These are phyloP conservation scores for Bovichtus diacanthus DNA, from an alignment of 2,797 vertebrate species.

Conservation along the genomic window DNA sequence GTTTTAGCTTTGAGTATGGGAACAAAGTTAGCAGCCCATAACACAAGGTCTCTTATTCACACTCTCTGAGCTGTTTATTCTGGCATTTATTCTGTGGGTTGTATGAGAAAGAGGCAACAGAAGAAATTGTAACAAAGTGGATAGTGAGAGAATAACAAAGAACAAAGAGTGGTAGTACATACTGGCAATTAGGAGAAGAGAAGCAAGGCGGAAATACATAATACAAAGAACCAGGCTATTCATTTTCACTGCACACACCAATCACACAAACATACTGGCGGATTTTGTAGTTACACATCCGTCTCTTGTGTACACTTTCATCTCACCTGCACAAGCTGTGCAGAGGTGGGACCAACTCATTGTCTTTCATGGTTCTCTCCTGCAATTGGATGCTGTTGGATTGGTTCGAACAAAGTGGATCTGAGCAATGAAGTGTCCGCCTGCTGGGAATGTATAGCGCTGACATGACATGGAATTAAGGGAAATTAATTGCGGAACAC, in stretches of 20 bases:
- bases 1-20: slow-evolving; percentile 31
- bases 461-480: no score
- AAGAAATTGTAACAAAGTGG: slow-evolving; percentile 23
- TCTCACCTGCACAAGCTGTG: no score
- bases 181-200: slow-evolving; percentile 33
- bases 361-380: no score
- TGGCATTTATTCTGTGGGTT: slow-evolving; percentile 36
- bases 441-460: no score
- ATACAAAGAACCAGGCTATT: slow-evolving; percentile 18
- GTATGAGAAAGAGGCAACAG: slow-evolving; percentile 7
- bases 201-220: slow-evolving; percentile 22
- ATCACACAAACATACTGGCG: slow-evolving; percentile 24
- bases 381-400: no score
- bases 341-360: no score
- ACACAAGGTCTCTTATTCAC: slow-evolving; percentile 26
- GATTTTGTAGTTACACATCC: slow-evolving; percentile 6
- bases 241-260: slow-evolving; percentile 27
- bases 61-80: slow-evolving; percentile 39
- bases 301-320: slow-evolving; percentile 7
- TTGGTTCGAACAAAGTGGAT: no score
- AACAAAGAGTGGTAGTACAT: slow-evolving; percentile 11
- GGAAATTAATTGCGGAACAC: no score
- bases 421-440: no score
- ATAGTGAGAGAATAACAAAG: slow-evolving; percentile 23
- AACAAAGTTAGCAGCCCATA: slow-evolving; percentile 21